Percentiles rank a stretch among this genome's conserved stretches.
These are phyloP conservation scores for Lasius fuliginosus DNA, from an alignment of 2,888 invertebrate genomes.

Conservation along the genomic window DNA sequence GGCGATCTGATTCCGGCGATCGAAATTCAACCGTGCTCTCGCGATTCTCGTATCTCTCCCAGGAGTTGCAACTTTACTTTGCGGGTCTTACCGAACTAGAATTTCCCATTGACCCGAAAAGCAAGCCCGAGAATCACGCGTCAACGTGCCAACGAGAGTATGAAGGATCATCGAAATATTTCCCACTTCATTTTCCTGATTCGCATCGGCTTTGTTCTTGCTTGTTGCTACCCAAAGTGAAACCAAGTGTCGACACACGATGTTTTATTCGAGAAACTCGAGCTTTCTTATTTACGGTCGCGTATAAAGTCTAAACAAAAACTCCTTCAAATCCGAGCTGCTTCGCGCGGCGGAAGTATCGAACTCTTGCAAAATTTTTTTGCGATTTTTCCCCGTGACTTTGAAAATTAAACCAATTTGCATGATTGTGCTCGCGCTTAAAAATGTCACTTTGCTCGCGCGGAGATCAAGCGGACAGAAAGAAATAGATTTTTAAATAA, in stretches of 20 bases:
- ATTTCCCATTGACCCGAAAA: conserved; percentile 15
- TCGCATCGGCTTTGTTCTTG: background rate
- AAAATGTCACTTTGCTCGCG: background rate
- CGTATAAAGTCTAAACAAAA: background rate
- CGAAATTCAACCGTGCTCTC: conserved; percentile 8
- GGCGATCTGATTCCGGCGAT: background rate
- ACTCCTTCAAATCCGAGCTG: background rate
- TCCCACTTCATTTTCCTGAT: conserved; percentile 1
- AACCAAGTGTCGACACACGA: background rate
- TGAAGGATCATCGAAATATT: conserved; percentile 17
- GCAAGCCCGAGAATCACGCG: background rate
- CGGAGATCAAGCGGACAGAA: background rate
- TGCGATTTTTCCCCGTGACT: background rate
- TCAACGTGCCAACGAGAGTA: background rate
- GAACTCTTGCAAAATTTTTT: background rate
- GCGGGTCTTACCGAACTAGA: background rate
- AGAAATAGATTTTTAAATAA: background rate
- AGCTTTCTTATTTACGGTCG: conserved; percentile 19
- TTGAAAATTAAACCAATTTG: background rate
- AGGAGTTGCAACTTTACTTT: background rate
- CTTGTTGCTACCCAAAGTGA: background rate
- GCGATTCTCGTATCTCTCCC: background rate
- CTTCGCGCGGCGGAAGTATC: background rate
- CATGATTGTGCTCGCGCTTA: background rate
- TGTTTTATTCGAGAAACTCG: background rate